Percentiles rank a stretch among this genome's conserved stretches.
These are phyloP conservation scores for Latheticus oryzae DNA, from an alignment of 2,888 invertebrate genomes.

Conservation along the genomic window DNA sequence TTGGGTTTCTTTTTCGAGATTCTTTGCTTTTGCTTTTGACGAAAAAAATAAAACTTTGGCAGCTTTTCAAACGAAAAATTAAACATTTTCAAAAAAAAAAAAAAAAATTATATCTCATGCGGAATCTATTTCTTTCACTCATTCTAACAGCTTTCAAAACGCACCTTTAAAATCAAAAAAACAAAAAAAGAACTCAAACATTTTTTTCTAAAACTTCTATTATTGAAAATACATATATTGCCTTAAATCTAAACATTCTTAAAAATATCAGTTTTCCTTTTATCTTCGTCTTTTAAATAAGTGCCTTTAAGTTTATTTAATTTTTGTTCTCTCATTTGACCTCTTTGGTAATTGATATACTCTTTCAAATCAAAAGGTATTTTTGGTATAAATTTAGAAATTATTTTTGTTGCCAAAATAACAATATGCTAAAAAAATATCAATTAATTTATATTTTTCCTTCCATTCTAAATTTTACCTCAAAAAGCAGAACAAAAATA, in stretches of 20 bases:
- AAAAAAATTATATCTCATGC: too few species aligned
- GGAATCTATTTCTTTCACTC: too few species aligned
- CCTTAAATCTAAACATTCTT: slow-evolving; percentile 1
- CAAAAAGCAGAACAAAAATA: slow-evolving; percentile 71
- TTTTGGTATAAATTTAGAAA: slow-evolving; percentile 74
- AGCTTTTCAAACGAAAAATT: too few species aligned
- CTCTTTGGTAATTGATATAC: slow-evolving; percentile 47
- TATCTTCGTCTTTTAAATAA: slow-evolving; percentile 35
- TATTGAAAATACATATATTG: too few species aligned
- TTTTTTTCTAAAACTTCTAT: too few species aligned
- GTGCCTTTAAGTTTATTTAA: slow-evolving; percentile 36
- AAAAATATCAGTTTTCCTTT: slow-evolving; percentile 7
- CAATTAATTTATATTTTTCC: slow-evolving; percentile 12
- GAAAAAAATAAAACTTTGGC: too few species aligned
- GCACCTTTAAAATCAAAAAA: too few species aligned
- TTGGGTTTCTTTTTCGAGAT: too few species aligned
- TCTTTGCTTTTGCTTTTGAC: too few species aligned
- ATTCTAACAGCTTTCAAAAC: too few species aligned
- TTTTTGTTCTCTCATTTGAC: slow-evolving; percentile 41
- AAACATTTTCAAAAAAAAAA: too few species aligned
- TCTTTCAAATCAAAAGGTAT: slow-evolving; percentile 66
- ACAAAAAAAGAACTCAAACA: too few species aligned
- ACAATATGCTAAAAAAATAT: slow-evolving; percentile 67
- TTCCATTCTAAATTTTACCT: slow-evolving; percentile 62
- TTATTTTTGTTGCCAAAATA: slow-evolving; percentile 70